Evolutionary conservation across 2,888 invertebrate species (phyloP), one percentile per base, ranked within the genome.

Genomic region (Drosophila cracens): DNA sequence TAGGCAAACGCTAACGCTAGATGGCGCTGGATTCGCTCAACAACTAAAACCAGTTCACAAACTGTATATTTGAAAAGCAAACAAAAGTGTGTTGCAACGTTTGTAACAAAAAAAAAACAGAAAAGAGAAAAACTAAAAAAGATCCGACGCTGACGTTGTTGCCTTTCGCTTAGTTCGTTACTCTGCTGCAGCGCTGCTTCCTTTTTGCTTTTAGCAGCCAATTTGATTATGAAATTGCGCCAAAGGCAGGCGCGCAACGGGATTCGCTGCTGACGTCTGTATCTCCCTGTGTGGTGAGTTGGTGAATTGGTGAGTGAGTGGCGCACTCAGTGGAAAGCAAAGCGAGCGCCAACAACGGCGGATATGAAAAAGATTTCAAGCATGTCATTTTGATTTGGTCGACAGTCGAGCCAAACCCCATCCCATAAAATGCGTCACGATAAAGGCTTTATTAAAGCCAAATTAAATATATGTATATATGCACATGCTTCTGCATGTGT

Each of bases 161-260:
- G 67, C 74, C 77, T 76, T 76, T 76, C 76, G 64, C 68, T 61
- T 58, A 33, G 72, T 48, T 56, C 48, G 57, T 40, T 40, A 60
- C 57, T 33, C 38, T 49, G 62, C 38, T 34, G 51, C 51, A 49
- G 68, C 40, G 40, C 21, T 34, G 58, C 53, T 49, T 82, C 73
- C 75, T 78, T 83, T 70, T 83, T 68, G 70, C 59, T 51, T 76
- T 73, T 54, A 66, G 64, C 69, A 66, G 70, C 56, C 53, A 58
- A 68, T 72, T 78, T 74, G 72, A 74, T 85, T 83, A 83, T 85
- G 83, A 85, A 83, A 83, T 76, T 74, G 62, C 62, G 56, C 49
- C 72, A 76, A 60, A 62, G 65, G 54, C 71, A 25, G 16, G 46
- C 46, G 46, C 25, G 46, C 46, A 71, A 53, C 27, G 61, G 56